Evolutionary conservation across 53 echinoderm and acorn worm genomes (phyloP).

Genomic region (Zoroaster sp.): DNA sequence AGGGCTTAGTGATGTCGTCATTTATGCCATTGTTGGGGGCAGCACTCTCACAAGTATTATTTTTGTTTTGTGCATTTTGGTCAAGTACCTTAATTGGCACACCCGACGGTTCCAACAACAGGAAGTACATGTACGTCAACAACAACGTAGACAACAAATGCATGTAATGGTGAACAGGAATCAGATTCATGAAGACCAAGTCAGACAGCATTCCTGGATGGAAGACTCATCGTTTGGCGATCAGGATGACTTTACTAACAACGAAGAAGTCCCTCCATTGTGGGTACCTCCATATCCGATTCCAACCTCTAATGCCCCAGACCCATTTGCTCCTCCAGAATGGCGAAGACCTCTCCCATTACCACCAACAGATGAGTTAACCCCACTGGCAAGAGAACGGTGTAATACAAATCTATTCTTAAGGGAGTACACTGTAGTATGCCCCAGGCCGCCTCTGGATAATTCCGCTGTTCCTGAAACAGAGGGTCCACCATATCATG

Average conservation of each 20-base stretch:
- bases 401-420: neutral
- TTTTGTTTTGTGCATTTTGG: neutral
- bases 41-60: neutral
- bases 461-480: neutral
- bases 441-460: too few relatives aligned
- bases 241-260: neutral
- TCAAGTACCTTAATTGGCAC: neutral
- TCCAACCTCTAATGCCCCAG: neutral
- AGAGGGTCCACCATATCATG: neutral
- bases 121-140: neutral
- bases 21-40: neutral
- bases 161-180: neutral
- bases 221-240: neutral
- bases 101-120: neutral
- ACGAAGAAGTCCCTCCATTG: neutral
- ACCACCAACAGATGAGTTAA: neutral
- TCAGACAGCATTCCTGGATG: neutral
- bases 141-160: neutral
- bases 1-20: neutral
- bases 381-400: neutral
- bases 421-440: too few relatives aligned
- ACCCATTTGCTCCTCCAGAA: neutral
- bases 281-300: neutral
- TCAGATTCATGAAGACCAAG: neutral
- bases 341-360: neutral